Percentiles rank a stretch among this genome's conserved stretches.
phyloP scores from a whole-genome alignment of 1,140 invertebrate species.

The Papilio polyxenes region DNA sequence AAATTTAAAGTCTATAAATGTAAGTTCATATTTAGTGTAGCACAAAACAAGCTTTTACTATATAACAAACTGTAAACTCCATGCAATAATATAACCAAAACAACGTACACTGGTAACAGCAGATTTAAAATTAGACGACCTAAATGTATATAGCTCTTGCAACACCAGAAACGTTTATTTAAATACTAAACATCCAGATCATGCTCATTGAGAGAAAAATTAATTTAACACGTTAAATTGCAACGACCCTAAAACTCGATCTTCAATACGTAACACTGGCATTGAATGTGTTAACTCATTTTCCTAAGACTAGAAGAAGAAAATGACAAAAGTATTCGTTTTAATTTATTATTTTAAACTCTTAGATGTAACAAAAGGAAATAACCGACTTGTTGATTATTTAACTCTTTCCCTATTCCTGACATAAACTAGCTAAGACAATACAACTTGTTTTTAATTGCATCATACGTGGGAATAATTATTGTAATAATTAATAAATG shows the following conservation, averaged over 20 bases:
- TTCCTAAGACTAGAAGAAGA: background rate
- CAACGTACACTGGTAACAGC: background rate
- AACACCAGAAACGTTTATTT: background rate
- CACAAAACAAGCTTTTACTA: background rate
- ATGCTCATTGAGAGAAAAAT: background rate
- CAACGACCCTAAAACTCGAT: background rate
- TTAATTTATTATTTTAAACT: background rate
- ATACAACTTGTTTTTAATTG: background rate
- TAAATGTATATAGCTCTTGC: background rate
- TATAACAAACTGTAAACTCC: background rate
- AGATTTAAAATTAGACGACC: constrained; percentile 15
- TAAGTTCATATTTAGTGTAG: too few species aligned
- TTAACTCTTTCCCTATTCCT: background rate
- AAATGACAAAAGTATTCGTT: too few species aligned
- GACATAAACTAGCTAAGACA: background rate
- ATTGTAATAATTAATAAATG: background rate
- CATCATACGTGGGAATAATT: constrained; percentile 12
- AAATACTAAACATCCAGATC: background rate
- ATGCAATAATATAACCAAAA: background rate
- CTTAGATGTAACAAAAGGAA: background rate
- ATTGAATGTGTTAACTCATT: background rate
- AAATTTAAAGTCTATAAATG: too few species aligned
- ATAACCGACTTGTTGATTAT: background rate
- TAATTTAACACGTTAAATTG: background rate
- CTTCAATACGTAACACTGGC: background rate